A percentile compares a stretch with the other conserved stretches of the same genome.
These are phyloP conservation scores for Epizoanthus illoricatus DNA, from an alignment of 92 coral and sea anemone genomes.

Conservation along the genomic window DNA sequence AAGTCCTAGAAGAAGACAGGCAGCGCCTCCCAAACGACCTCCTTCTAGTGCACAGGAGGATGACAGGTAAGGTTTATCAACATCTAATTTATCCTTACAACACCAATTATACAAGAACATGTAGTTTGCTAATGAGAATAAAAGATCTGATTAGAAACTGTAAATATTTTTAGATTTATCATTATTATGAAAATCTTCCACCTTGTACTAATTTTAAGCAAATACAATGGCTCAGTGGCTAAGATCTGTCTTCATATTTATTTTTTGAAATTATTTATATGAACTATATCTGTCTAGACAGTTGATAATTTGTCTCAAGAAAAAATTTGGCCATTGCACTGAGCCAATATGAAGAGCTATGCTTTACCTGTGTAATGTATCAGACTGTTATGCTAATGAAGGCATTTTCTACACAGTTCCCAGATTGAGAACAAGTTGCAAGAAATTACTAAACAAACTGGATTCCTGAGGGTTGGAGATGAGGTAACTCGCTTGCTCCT, in stretches of 20 bases:
- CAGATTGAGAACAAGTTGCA: conserved; percentile 84
- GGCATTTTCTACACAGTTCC: conserved; percentile 42
- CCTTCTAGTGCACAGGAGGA: conserved; percentile 44
- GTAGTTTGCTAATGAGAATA: not conserved
- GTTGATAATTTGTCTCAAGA: too few species aligned
- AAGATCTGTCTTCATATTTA: too few species aligned
- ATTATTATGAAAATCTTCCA: too few species aligned
- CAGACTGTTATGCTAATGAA: not conserved
- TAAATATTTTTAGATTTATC: too few species aligned
- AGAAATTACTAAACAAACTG: conserved; percentile 92
- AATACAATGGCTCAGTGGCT: too few species aligned
- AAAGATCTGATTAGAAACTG: too few species aligned
- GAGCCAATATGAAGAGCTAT: too few species aligned
- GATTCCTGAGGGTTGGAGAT: conserved; percentile 80
- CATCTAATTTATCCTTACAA: not conserved
- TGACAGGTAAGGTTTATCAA: conserved; percentile 44
- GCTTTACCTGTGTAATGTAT: too few species aligned
- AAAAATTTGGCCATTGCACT: not conserved
- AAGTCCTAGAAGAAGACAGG: conserved; percentile 36
- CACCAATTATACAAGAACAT: too few species aligned
- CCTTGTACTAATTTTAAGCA: too few species aligned
- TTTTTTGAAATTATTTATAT: too few species aligned
- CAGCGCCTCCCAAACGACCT: conserved; percentile 8
- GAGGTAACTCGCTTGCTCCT: conserved; percentile 46
- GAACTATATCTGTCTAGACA: too few species aligned